Conservation (phyloP, 2,113 vertebrate genomes). For the Lagopus muta region DNA sequence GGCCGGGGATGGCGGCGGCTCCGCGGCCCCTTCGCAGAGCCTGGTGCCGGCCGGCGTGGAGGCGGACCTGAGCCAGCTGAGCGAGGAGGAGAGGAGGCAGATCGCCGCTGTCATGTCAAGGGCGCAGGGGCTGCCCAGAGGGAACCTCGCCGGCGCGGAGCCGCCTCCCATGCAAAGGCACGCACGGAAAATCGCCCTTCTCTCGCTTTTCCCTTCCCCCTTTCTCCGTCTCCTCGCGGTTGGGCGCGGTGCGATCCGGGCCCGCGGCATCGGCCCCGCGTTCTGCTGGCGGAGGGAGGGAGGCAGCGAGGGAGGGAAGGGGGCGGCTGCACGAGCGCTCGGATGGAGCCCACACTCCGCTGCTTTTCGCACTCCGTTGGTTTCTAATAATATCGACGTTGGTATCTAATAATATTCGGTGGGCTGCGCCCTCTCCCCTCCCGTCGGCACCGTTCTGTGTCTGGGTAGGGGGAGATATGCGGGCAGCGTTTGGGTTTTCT, state of each 20-base stretch:
- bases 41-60: conserved; percentile 79
- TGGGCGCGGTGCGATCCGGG: conserved; percentile 12
- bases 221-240: conserved; percentile 3
- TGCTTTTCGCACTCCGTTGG: not conserved
- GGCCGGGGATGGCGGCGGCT: conserved; percentile 81
- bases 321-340: conserved; percentile 13
- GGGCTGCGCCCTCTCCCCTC: not conserved
- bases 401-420: not conserved
- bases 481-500: not conserved
- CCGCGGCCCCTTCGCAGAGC: conserved; percentile 75
- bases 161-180: conserved; percentile 87
- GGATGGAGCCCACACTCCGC: not conserved
- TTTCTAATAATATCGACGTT: not conserved
- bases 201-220: conserved; percentile 4
- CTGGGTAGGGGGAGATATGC: not conserved
- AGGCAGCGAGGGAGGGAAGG: conserved; percentile 30
- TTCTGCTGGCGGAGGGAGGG: conserved; percentile 30
- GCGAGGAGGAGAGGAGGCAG: conserved; percentile 91
- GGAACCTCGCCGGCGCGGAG: conserved; percentile 77
- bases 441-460: not conserved
- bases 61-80: conserved; percentile 90
- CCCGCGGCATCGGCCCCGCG: not conserved
- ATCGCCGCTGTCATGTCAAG: conserved; percentile 93
- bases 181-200: conserved; percentile 76
- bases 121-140: conserved; percentile 90